Evolutionary conservation across 2,797 vertebrate genomes (phyloP), one percentile per base, ranked within the genome.

Genomic region (Holocentrus rufus): DNA sequence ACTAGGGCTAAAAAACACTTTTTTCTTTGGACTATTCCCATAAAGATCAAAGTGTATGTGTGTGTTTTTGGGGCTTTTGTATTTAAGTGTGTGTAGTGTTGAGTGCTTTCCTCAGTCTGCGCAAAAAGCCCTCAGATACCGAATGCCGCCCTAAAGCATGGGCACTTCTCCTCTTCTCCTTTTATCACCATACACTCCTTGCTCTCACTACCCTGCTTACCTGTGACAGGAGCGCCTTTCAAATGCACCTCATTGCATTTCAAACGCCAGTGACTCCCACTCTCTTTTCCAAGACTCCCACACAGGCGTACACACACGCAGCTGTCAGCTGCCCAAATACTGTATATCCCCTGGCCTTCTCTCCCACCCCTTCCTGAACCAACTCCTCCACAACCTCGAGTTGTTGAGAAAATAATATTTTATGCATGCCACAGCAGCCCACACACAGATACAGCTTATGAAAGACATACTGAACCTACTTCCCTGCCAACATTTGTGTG

Each of bases 201-300:
- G 84, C 89, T 84, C 87, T 81, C 79, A 81, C 82, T 88, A 88
- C 89, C 3, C 4, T 82, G 89, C 89, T 91, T 93, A 89, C 89
- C 93, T 94, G 90, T 94, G 92, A 93, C 91, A 93, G 93, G 87
- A 88, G 92, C 93, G 84, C 94, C 91, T 95, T 95, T 92, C 93
- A 92, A 93, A 89, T 85, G 82, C 87, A 93, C 84, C 92, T 95
- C 93, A 92, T 84, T 95, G 93, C 95, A 94, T 95, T 95, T 93
- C 93, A 95, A 94, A 95, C 91, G 82, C 83, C 88, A 82, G 87
- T 82, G 88, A 94, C 90, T 92, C 80, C 84, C 77, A 88, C 91
- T 93, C 84, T 83, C 76, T 66, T 81, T 85, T 88, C 82, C 77
- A 91, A 75, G 80, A 89, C 90, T 93, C 93, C 92, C 85, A 87